Percentiles rank a stretch among this genome's conserved stretches.
phyloP scores from a whole-genome alignment of 2,113 vertebrate genomes.

The Grallaria varia region DNA sequence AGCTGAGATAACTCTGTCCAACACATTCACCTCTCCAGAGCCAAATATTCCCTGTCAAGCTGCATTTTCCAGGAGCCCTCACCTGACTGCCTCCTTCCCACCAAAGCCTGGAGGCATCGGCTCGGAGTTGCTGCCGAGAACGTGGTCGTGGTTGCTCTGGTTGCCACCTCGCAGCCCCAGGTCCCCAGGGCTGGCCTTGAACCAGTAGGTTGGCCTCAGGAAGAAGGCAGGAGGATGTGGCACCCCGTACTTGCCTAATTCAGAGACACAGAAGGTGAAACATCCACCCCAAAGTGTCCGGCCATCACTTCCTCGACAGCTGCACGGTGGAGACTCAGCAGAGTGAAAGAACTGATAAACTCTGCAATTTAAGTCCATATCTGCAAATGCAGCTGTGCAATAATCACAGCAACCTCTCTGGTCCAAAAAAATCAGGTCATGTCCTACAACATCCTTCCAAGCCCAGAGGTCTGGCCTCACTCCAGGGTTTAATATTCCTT shows the following conservation, averaged over 20 bases:
- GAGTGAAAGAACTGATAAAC: accelerated
- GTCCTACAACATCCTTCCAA: background rate
- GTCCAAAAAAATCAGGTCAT: background rate
- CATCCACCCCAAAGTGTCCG: background rate
- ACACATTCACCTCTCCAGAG: background rate
- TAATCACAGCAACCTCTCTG: background rate
- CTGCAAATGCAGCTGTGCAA: background rate
- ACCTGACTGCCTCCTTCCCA: conserved; percentile 91
- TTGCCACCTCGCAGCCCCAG: conserved; percentile 47
- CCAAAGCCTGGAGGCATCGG: conserved; percentile 80
- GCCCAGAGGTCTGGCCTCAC: no score
- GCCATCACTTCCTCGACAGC: accelerated
- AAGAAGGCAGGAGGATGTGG: conserved; percentile 80
- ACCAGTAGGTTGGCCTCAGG: conserved; percentile 84
- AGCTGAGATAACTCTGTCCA: no score
- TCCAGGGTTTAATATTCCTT: background rate
- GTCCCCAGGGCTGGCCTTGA: conserved; percentile 8
- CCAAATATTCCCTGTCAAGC: accelerated
- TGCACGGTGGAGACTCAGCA: accelerated
- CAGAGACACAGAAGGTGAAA: background rate
- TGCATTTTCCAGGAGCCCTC: background rate
- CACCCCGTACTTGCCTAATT: conserved; percentile 80
- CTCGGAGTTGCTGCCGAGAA: conserved; percentile 69
- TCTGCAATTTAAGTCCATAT: background rate
- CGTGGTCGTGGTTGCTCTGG: conserved; percentile 51